phyloP scores from a whole-genome alignment of 2,113 vertebrate genomes.

The Aldabrachelys gigantea region DNA sequence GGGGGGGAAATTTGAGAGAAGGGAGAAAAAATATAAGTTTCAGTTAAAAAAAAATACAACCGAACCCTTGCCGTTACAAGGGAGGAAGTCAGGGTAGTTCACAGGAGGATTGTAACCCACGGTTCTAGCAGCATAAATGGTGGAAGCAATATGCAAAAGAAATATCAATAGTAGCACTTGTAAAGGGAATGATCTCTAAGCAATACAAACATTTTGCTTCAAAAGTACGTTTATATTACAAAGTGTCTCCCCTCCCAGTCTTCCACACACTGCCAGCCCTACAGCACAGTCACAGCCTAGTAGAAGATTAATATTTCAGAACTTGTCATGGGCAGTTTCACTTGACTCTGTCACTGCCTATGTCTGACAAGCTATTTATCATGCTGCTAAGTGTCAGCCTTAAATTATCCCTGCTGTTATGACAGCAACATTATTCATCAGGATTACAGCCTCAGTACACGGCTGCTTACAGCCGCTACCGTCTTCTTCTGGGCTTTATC shows the following conservation, averaged over 20 bases:
- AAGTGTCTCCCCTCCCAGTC: constrained; percentile 19
- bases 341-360: constrained; percentile 74
- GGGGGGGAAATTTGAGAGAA: not conserved
- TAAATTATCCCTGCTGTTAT: constrained; percentile 95
- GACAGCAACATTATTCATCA: constrained; percentile 97
- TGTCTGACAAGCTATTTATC: constrained; percentile 91
- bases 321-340: constrained; percentile 83
- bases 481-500: constrained; percentile 82
- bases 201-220: constrained; percentile 32
- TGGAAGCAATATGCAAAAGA: not conserved
- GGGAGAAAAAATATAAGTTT: not conserved
- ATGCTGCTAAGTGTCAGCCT: constrained; percentile 91
- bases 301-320: constrained; percentile 89
- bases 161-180: not conserved
- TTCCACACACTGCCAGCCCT: constrained; percentile 24
- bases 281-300: constrained; percentile 69
- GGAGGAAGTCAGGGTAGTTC: not conserved
- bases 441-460: constrained; percentile 84
- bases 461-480: constrained; percentile 82
- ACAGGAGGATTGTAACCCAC: not conserved
- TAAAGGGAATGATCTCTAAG: constrained; percentile 10
- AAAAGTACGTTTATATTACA: constrained; percentile 48
- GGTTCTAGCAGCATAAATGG: not conserved
- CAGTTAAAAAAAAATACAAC: not conserved
- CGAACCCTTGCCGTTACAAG: not conserved